phyloP scores from a whole-genome alignment of 1,140 invertebrate species.

The Chironomus striatipennis region DNA sequence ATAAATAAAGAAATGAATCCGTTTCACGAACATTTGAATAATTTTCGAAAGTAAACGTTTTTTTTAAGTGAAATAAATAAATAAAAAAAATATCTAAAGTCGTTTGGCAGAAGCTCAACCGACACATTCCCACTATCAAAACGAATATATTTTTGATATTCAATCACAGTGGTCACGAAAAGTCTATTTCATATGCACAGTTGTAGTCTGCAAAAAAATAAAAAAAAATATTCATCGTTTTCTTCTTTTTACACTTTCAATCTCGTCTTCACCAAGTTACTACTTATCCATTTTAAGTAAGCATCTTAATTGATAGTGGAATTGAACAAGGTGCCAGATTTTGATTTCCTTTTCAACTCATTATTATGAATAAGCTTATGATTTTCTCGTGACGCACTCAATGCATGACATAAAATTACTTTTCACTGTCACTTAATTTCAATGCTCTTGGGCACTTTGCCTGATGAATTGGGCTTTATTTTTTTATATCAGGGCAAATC shows the following conservation, averaged over 20 bases:
- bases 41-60: neutral
- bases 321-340: slow-evolving; percentile 3
- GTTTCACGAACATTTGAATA: slow-evolving; percentile 8
- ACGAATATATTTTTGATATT: neutral
- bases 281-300: too few species aligned
- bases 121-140: neutral
- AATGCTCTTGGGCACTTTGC: neutral
- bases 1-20: neutral
- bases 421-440: neutral
- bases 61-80: neutral
- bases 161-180: neutral
- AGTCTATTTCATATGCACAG: neutral
- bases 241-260: neutral
- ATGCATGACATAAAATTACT: neutral
- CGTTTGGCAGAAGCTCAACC: slow-evolving; percentile 5
- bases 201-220: neutral
- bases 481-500: too few species aligned
- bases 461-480: neutral
- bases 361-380: neutral
- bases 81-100: neutral
- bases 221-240: too few species aligned
- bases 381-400: neutral
- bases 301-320: neutral
- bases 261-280: neutral
- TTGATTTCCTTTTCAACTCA: too few species aligned